Evolutionary conservation across 2,797 vertebrate genomes (phyloP), one percentile per base, ranked within the genome.

Genomic region (Mastacembelus armatus): DNA sequence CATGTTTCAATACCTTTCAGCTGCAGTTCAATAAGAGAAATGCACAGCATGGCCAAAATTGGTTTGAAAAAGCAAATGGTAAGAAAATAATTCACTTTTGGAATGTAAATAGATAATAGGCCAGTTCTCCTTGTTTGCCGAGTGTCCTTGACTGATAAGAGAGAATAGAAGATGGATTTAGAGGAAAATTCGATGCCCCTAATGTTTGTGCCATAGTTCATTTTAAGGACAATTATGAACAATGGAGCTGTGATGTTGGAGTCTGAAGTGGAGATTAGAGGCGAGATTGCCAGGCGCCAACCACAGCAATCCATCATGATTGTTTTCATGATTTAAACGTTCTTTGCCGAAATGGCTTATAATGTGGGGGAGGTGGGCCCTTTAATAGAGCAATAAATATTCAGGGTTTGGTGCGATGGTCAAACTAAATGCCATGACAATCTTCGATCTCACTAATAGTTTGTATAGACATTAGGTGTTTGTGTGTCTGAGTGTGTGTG

Each of bases 311-410:
- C 85, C 88, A 85, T 91, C 91, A 86, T 72, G 83, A 84, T 88
- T 84, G 84, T 87, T 87, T 83, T 80, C 88, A 55, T 81, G 81
- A 86, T 80, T 79, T 80, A 83, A 89, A 89, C 81, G 81, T 78
- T 86, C 70, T 62, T 70, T 27, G 62, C 63, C 12, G 38, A 82
- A 76, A 84, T 64, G 64, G 84, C 71, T 87, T 68, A 58, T 76
- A 70, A 66, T 61, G 47, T n/a, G 19, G 5, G 43, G 32, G 63
- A 48, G 40, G 44, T 36, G 55, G 54, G 27, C 11, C 16, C 68
- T 83, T 81, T 89, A 88, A 89, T 86, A 65, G 32, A 24, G 65
- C 79, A 85, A 91, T 92, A 85, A 89, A 91, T 92, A 92, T 91
- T 88, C 85, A 88, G 82, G 38, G 66, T 83, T 75, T 74, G 80